These are phyloP conservation scores for Caranx melampygus DNA, from an alignment of 2,113 vertebrate genomes.

Conservation along the genomic window DNA sequence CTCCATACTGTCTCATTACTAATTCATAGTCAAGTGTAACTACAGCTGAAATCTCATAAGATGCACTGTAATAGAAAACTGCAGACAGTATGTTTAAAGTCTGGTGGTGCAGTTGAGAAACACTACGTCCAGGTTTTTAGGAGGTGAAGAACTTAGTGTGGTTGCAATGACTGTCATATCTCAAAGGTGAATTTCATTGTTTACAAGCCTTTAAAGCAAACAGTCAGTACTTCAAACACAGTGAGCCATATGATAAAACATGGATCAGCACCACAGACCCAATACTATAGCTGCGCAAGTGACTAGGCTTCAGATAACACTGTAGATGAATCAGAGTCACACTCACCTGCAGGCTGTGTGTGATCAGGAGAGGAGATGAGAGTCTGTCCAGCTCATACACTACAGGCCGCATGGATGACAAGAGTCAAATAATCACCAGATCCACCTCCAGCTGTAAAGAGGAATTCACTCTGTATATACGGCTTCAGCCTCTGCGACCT, in stretches of 20 bases:
- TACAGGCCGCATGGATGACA: conserved; percentile 51
- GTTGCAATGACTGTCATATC: not conserved
- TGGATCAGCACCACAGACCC: not conserved
- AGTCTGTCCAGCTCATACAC: conserved; percentile 40
- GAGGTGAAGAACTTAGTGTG: not conserved
- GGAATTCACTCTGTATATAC: not conserved
- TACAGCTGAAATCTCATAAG: conserved; percentile 56
- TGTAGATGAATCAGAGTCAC: conserved; percentile 5
- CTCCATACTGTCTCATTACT: conserved; percentile 63
- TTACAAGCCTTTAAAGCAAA: not conserved
- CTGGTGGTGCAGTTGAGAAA: conserved; percentile 10
- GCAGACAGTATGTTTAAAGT: not conserved
- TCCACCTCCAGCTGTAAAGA: conserved; percentile 32
- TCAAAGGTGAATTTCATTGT: not conserved
- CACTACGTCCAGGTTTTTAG: not conserved
- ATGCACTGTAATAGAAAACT: conserved; percentile 24
- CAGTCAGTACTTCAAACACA: conserved; percentile 6
- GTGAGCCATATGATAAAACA: not conserved
- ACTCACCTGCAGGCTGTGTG: conserved; percentile 72
- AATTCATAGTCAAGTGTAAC: conserved; percentile 67
- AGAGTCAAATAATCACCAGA: conserved; percentile 26
- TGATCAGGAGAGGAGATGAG: conserved; percentile 36
- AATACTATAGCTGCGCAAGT: not conserved
- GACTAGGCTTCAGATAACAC: not conserved
- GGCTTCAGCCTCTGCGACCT: not conserved